These are phyloP conservation scores for Orthosia gracilis DNA, from an alignment of 2,888 invertebrate species.

Conservation along the genomic window DNA sequence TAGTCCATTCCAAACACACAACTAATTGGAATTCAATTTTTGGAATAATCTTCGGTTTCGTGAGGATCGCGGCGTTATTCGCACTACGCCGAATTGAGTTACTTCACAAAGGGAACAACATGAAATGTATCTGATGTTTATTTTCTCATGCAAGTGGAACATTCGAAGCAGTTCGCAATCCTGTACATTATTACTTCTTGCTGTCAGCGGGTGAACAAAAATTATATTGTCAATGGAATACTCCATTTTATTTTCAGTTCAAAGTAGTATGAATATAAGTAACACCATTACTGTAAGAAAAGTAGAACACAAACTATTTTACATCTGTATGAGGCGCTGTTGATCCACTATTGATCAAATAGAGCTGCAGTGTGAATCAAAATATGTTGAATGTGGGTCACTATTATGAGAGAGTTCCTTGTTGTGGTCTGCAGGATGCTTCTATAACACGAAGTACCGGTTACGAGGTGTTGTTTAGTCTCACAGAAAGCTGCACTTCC, in stretches of 20 bases:
- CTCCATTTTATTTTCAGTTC: constrained; percentile 6
- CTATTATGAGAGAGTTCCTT: constrained; percentile 10
- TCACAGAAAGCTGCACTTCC: too few relatives aligned
- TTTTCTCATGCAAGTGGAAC: constrained; percentile 19
- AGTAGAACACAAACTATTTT: neutral
- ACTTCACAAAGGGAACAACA: constrained; percentile 24
- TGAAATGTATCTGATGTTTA: constrained; percentile 24
- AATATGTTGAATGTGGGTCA: neutral
- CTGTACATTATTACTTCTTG: constrained; percentile 9
- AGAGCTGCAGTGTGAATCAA: neutral
- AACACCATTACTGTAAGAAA: neutral
- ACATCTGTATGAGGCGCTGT: neutral
- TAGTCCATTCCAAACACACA: constrained; percentile 43
- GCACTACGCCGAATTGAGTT: constrained; percentile 36
- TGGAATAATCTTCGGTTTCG: constrained; percentile 30
- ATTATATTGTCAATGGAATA: neutral
- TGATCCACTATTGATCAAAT: neutral
- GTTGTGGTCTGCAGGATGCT: neutral
- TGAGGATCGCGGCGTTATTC: constrained; percentile 22
- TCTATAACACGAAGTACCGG: neutral
- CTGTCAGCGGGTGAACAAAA: constrained; percentile 5
- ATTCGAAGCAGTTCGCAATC: constrained; percentile 16
- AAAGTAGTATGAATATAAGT: neutral
- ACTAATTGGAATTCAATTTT: constrained; percentile 63
- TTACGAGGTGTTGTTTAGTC: neutral